These are phyloP conservation scores for Anguilla anguilla DNA, from an alignment of 2,797 vertebrate species.

Conservation along the genomic window DNA sequence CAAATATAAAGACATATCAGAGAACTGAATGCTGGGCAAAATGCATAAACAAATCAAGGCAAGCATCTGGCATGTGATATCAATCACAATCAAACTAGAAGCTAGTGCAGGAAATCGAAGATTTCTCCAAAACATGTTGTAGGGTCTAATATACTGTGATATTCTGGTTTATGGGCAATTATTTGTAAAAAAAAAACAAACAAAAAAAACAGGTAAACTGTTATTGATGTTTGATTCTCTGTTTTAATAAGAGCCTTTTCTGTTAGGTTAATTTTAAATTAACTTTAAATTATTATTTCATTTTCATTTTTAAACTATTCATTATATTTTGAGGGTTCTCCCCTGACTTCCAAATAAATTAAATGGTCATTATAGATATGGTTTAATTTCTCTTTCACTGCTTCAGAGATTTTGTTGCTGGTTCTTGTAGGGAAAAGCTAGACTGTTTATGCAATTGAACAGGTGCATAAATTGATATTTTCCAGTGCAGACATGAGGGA, in stretches of 20 bases:
- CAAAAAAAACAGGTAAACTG: background rate
- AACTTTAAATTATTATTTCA: no score
- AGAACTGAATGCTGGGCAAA: background rate
- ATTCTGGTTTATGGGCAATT: no score
- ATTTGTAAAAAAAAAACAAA: no score
- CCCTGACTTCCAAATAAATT: background rate
- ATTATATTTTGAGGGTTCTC: background rate
- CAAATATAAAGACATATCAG: background rate
- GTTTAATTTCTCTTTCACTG: background rate
- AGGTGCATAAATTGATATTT: background rate
- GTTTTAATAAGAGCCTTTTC: background rate
- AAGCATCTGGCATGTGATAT: conserved; percentile 2
- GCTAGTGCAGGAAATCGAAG: background rate
- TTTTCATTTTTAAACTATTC: background rate
- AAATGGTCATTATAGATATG: background rate
- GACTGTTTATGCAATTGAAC: background rate
- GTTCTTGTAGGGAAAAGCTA: background rate
- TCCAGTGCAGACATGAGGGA: background rate
- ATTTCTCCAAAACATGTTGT: background rate
- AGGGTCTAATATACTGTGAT: background rate
- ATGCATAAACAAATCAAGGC: background rate
- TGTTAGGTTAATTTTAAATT: no score
- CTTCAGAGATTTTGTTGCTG: background rate
- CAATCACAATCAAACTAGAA: background rate
- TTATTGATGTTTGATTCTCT: background rate